These are phyloP conservation scores for Ypsolopha scabrella DNA, from an alignment of 2,888 invertebrate genomes.

Conservation along the genomic window DNA sequence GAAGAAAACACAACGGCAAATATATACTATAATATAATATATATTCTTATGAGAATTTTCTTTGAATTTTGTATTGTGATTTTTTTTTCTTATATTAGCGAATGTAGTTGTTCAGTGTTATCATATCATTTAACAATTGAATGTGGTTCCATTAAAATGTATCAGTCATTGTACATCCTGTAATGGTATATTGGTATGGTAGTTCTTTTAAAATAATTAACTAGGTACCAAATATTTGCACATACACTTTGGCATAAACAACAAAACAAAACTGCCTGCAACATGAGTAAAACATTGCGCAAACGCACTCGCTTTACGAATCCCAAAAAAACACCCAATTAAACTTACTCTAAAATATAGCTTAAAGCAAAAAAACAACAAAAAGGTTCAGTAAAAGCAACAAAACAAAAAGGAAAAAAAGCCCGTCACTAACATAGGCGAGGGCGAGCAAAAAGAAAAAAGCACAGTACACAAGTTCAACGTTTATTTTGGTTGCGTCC, in stretches of 20 bases:
- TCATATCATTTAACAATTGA: too few relatives aligned
- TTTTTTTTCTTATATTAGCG: too few relatives aligned
- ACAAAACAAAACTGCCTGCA: neutral
- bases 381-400: constrained; percentile 52
- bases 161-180: too few relatives aligned
- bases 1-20: too few relatives aligned
- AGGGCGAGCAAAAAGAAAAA: constrained; percentile 65
- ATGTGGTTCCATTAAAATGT: too few relatives aligned
- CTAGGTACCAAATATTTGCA: neutral
- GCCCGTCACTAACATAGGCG: constrained; percentile 69
- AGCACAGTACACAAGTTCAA: constrained; percentile 62
- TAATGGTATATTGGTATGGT: neutral
- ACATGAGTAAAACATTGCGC: constrained; percentile 9
- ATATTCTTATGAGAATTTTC: too few relatives aligned
- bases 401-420: constrained; percentile 56
- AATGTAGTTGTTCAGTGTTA: too few relatives aligned
- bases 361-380: constrained; percentile 52
- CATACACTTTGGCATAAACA: neutral
- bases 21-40: too few relatives aligned
- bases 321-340: constrained; percentile 13
- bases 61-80: too few relatives aligned
- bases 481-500: constrained; percentile 68
- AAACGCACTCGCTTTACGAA: constrained; percentile 4
- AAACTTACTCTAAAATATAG: constrained; percentile 50
- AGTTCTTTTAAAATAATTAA: neutral